Evolutionary conservation across 2,113 vertebrate genomes (phyloP).

Genomic region (Rhegmatorhina hoffmannsi): DNA sequence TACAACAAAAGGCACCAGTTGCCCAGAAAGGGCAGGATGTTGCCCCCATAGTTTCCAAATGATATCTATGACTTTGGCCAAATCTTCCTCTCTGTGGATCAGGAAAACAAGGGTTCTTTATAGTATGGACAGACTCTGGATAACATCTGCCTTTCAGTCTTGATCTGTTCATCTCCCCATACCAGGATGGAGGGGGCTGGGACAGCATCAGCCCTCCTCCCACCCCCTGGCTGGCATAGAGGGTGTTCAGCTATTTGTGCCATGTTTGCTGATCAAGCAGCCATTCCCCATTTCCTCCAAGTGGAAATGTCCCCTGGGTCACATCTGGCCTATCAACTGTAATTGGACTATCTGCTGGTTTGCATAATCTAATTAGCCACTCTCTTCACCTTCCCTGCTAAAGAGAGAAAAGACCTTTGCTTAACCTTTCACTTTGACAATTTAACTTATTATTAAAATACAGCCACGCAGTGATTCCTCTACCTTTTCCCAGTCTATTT

Average conservation of each 20-base stretch:
- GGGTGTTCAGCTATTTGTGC: neutral
- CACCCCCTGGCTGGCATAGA: neutral
- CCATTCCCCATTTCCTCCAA: neutral
- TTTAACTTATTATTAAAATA: conserved; percentile 41
- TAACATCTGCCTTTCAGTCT: neutral
- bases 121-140: neutral
- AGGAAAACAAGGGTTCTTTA: neutral
- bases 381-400: conserved; percentile 37
- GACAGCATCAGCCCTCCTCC: neutral
- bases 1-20: neutral
- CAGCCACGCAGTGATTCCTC: neutral
- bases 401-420: conserved; percentile 32
- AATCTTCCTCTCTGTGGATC: neutral
- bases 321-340: neutral
- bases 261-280: neutral
- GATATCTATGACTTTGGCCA: neutral
- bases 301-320: neutral
- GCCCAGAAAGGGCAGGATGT: neutral
- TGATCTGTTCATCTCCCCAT: neutral
- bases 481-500: neutral
- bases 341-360: conserved; percentile 27
- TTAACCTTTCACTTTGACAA: conserved; percentile 40
- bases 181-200: neutral
- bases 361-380: conserved; percentile 57
- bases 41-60: neutral